These are phyloP conservation scores for Pseudorhombus dupliciocellatus DNA, from an alignment of 2,113 vertebrate species.

Conservation along the genomic window DNA sequence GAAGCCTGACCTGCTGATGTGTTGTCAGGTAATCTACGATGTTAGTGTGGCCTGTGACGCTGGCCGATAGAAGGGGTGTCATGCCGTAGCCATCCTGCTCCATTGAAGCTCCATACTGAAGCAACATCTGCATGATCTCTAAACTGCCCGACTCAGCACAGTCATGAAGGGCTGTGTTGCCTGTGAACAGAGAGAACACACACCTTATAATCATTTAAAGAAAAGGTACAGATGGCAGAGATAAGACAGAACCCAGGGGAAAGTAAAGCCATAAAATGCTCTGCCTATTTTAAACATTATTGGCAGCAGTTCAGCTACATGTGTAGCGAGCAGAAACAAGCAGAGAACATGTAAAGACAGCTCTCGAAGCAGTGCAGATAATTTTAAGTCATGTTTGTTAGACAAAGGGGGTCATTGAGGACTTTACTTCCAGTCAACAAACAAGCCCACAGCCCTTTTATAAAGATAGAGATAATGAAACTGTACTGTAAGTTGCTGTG, in stretches of 20 bases:
- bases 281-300: neutral
- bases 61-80: conserved; percentile 97
- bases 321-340: neutral
- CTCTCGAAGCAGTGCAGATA: neutral
- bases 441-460: neutral
- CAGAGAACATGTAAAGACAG: neutral
- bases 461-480: neutral
- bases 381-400: neutral
- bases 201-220: neutral
- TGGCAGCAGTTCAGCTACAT: neutral
- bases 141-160: conserved; percentile 98
- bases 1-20: conserved; percentile 77
- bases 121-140: conserved; percentile 98
- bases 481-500: no score
- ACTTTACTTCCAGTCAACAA: neutral
- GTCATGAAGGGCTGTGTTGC: conserved; percentile 96
- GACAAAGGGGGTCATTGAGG: neutral
- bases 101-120: conserved; percentile 96
- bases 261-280: neutral
- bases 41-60: conserved; percentile 97
- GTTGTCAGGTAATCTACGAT: conserved; percentile 96
- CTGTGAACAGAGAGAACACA: conserved; percentile 69
- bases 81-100: conserved; percentile 97
- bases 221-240: neutral
- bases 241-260: neutral